Evolutionary conservation across 2,888 invertebrate genomes (phyloP), one percentile per base, ranked within the genome.

Genomic region (Drosophila greeni): DNA sequence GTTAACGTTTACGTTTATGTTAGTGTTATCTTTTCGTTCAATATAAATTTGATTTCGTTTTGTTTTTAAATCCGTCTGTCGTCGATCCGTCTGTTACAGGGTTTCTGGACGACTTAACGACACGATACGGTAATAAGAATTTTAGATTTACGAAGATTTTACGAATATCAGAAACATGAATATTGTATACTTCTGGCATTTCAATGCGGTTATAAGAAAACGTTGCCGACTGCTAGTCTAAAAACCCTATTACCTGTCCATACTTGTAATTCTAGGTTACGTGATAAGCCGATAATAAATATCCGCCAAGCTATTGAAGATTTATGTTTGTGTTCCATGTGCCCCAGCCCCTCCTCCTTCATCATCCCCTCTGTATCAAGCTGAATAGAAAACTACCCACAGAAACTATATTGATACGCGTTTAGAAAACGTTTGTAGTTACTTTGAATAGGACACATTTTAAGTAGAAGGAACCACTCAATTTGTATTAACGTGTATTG

Each of bases 321-420:
- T 8, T 39, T 57, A 39, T 40, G 39, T 54, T 56, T 40, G 34
- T 24, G 16, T 43, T 43, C 26, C 43, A 11, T 9, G 11, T 20
- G 12, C n/a, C 5, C n/a, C 12, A 12, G 33, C 49, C 47, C 26
- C 29, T 52, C 16, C 33, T n/a, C 31, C 8, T 6, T 18, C 24
- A 31, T 1, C 2, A 11, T 4, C 16, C 31, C 33, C 36, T 37
- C 42, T 36, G 36, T 26, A 26, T 43, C 58, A 53, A 55, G 51
- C 45, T 66, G 48, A 60, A 66, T 60, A 55, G 59, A 49, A 59
- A 68, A 68, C 66, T 58, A 68, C 66, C 66, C 68, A 68, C 59
- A 56, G 66, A 54, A 53, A n/a, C 11, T 11, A 64, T 49, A 51
- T 45, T 51, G 34, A 52, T 26, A 42, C 9, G 37, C 62, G 49